phyloP scores from a whole-genome alignment of 2,113 vertebrate species.

The Muscicapa adusta region DNA sequence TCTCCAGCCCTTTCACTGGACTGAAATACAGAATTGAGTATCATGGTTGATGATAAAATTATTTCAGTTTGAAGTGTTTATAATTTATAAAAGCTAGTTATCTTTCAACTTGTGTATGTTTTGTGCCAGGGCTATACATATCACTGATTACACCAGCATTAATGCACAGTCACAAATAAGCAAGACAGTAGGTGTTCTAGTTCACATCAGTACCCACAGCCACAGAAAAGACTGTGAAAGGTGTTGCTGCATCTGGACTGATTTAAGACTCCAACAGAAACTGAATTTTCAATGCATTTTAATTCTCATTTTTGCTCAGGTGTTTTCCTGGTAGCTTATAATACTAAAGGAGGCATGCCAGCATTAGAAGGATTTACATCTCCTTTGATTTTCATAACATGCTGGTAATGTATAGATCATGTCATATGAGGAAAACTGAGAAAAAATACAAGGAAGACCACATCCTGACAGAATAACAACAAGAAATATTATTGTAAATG shows the following conservation, averaged over 20 bases:
- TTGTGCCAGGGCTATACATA: background rate
- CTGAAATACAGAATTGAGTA: background rate
- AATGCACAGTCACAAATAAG: background rate
- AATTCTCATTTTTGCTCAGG: background rate
- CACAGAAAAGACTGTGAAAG: background rate
- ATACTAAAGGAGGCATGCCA: background rate
- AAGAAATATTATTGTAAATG: background rate
- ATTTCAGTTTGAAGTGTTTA: background rate
- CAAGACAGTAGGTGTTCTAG: background rate
- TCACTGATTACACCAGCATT: background rate
- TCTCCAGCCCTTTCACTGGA: background rate
- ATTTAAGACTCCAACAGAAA: background rate
- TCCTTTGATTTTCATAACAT: background rate
- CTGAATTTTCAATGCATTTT: background rate
- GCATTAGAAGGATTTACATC: background rate
- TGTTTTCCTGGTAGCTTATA: background rate
- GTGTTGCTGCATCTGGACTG: background rate
- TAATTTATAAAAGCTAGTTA: background rate
- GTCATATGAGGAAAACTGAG: background rate
- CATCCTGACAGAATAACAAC: background rate
- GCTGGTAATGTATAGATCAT: background rate
- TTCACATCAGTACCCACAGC: background rate
- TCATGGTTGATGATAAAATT: background rate
- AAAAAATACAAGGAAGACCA: background rate
- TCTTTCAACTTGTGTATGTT: background rate